These are phyloP conservation scores for Papilio polytes DNA, from an alignment of 1,140 invertebrate genomes.

Conservation along the genomic window DNA sequence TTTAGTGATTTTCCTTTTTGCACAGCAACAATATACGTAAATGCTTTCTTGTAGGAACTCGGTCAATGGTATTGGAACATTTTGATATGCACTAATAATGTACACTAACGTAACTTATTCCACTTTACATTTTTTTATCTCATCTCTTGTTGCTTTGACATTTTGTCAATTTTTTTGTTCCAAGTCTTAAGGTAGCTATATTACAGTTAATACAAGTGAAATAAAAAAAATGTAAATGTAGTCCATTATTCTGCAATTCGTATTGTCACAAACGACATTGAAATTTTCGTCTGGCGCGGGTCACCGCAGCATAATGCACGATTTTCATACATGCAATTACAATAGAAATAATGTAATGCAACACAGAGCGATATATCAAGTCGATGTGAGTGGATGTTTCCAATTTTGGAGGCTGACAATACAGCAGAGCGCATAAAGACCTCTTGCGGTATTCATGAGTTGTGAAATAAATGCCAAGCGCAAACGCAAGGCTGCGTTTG, in stretches of 20 bases:
- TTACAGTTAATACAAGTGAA: background rate
- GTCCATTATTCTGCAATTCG: background rate
- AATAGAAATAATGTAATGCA: slow-evolving; percentile 13
- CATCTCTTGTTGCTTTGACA: too few relatives aligned
- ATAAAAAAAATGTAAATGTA: background rate
- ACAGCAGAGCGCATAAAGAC: background rate
- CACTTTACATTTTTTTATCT: too few relatives aligned
- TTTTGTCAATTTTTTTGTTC: background rate
- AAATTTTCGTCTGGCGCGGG: slow-evolving; percentile 43
- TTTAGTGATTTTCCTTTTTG: too few relatives aligned
- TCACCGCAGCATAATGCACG: slow-evolving; percentile 61
- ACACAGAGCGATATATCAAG: slow-evolving; percentile 1
- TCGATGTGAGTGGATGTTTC: background rate
- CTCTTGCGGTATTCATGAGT: background rate
- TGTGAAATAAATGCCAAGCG: background rate
- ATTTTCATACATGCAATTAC: slow-evolving; percentile 35
- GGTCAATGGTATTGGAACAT: too few relatives aligned
- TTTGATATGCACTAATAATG: too few relatives aligned
- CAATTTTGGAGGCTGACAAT: background rate
- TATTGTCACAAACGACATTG: slow-evolving; percentile 24
- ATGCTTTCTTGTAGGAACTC: too few relatives aligned
- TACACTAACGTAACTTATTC: too few relatives aligned
- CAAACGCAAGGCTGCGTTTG: too few relatives aligned
- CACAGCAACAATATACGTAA: too few relatives aligned
- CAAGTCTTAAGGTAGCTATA: background rate